Evolutionary conservation across 2,888 invertebrate genomes (phyloP).

Genomic region (Chrysolina oricalcia): DNA sequence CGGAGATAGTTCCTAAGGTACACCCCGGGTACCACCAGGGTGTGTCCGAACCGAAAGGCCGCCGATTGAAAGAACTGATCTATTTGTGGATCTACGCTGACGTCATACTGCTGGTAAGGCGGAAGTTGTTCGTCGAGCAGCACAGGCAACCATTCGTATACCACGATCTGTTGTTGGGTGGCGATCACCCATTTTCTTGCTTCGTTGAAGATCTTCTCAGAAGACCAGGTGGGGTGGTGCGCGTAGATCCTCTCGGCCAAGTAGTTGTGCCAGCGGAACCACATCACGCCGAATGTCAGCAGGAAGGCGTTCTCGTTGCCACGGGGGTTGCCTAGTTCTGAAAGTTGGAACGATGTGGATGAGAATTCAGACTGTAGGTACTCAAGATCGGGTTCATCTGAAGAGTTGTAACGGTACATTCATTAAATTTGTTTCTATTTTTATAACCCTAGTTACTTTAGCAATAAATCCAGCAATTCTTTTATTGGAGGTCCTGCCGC

Average conservation of each 20-base stretch:
- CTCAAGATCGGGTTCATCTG: too few species aligned
- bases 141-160: conserved; percentile 73
- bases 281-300: conserved; percentile 73
- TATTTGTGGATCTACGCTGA: conserved; percentile 75
- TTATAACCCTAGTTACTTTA: too few species aligned
- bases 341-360: conserved; percentile 41
- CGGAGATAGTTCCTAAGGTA: conserved; percentile 71
- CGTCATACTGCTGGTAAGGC: conserved; percentile 71
- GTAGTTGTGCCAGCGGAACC: conserved; percentile 75
- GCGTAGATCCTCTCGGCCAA: conserved; percentile 69
- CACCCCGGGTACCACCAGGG: conserved; percentile 75
- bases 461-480: too few species aligned
- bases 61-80: conserved; percentile 77
- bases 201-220: conserved; percentile 74
- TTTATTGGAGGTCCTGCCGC: too few species aligned
- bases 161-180: conserved; percentile 73
- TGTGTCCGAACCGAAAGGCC: conserved; percentile 77
- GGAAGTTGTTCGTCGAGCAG: conserved; percentile 66
- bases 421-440: too few species aligned
- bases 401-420: too few species aligned
- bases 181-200: conserved; percentile 76
- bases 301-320: conserved; percentile 75
- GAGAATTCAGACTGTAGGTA: too few species aligned
- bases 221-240: conserved; percentile 67
- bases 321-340: conserved; percentile 74